Evolutionary conservation across 2,888 invertebrate genomes (phyloP), one percentile per base, ranked within the genome.

Genomic region (Ophraella communa): DNA sequence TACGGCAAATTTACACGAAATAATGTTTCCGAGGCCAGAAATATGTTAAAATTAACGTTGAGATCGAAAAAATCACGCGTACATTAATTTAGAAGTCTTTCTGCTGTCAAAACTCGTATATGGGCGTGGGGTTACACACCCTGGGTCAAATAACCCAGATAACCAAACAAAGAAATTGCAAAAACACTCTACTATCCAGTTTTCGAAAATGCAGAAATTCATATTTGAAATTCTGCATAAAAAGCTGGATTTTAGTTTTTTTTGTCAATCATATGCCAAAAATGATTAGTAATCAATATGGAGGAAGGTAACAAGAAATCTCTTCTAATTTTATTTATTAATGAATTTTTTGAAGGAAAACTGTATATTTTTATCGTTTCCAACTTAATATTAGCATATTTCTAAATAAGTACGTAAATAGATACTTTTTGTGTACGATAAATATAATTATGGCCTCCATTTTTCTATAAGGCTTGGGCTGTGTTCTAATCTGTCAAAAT

Each of bases 301-400:
- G 66, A 56, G 60, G 67, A 74, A 76, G 77, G 76, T 77, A 77
- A 77, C 49, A n/a, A 66, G 57, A 56, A 68, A 68, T 67, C 55
- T 30, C 67, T 66, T 62, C 68, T 69, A 66, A 64, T 68, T 65
- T 64, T 68, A 54, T 64, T 63, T 57, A 60, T 63, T 71, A 67
- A 66, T 51, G 51, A 33, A 49, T n/a, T 27, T 23, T n/a, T n/a
- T n/a, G n/a, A 52, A 62, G 47, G 47, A 64, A 56, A 71, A 68
- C 68, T 61, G 61, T 55, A 60, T 55, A 69, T 59, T 62, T 59
- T 60, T 68, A 70, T 74, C 73, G 72, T 68, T 74, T 74, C 70
- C 70, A 74, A 74, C 76, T 67, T 79, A 77, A 78, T 77, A 71
- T 78, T 77, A 77, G 75, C 79, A 77, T 79, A 77, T 78, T 79